Base-by-base conservation (phyloP, 2,888 invertebrate genomes). In the Copidosoma aretas region DNA sequence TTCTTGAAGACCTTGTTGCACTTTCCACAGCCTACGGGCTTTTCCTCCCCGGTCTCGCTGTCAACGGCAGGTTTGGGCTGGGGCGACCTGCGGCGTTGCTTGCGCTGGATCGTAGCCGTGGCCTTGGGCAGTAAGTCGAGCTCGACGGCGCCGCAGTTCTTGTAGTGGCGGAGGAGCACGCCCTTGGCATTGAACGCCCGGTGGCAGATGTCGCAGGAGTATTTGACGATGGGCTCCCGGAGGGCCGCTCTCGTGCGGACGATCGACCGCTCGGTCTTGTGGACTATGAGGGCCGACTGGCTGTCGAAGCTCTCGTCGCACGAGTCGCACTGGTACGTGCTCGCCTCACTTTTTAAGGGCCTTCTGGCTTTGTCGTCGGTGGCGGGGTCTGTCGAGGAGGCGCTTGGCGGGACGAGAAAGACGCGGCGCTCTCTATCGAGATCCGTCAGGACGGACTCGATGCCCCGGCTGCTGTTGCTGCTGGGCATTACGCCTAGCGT, bases 211-310 rank as follows among this genome's bases (percentile, higher is more conserved):
- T 70, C 43, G 32, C 82, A 82, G 41, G 67, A 73, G 68, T 78
- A 79, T 21, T 86, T 86, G 59, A 86, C 86, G 21, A 87, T 87
- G 0, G 71, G 65, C 10, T 71, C 73, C 8, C 71, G 72, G 10
- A 76, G 46, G 0, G 72, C 70, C 24, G 71, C 67, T 1, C 77
- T 67, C 0, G 74, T 75, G 19, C 74, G 68, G 1, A 73, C 61
- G 46, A 77, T 77, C 17, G 74, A 75, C 49, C 60, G 75, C 25
- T 79, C 78, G 14, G 77, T 79, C 64, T 71, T 74, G 54, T 80
- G 78, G 1, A 74, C 64, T 46, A 77, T 63, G 22, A 79, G 62
- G 8, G 64, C 25, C 10, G 73, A 71, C 1, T 73, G 62, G 12
- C 74, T 70, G 17, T 60, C 64, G 58, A 76, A 78, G 10, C 68